Base-by-base conservation (phyloP, 2,797 vertebrate genomes). In the Siniperca scherzeri region DNA sequence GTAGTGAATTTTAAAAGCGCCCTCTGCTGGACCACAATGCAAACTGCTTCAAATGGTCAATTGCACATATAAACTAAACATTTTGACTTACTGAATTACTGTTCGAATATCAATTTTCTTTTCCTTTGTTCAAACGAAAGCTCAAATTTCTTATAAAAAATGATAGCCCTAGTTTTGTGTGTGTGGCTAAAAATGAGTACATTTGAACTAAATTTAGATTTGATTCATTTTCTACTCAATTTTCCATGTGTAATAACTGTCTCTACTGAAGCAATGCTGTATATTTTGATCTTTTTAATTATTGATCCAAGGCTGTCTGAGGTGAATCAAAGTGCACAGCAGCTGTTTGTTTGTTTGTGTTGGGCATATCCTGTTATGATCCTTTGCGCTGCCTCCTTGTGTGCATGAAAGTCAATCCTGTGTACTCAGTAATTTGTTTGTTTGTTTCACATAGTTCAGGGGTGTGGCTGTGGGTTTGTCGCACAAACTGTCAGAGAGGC, bases 391-490 rank as follows among this genome's bases (percentile, higher is more conserved):
- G 9, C 44, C 19, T 42, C 22, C 42, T 48, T 17, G 46, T 71
- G 55, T 38, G 13, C 38, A 82, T 53, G 33, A 36, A 59, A 64
- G 66, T 73, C 53, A 40, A 8, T 36, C 33, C 36, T 46, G 38
- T 70, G 67, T 71, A 19, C 80, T 68, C 13, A 52, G 61, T 64
- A 61, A 56, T 74, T 33, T 33, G 48, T 59, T 56, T 61, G 70
- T 81, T 69, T 76, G 44, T 64, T 56, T 77, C 0, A 8, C n/a
- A 46, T 33, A 30, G 21, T 55, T 30, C 53, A 60, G 48, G 79
- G 77, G 82, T 64, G 16, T 87, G 84, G 44, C 81, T 71, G 33
- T 72, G 40, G 30, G 64, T 76, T 61, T 74, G n/a, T n/a, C n/a
- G n/a, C n/a, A n/a, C n/a, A n/a, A n/a, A n/a, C 38, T 77, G 80